Percentiles rank a stretch among this genome's conserved stretches.
Conservation (phyloP, 2,113 vertebrate species). For the Sarotherodon lohbergeri region DNA sequence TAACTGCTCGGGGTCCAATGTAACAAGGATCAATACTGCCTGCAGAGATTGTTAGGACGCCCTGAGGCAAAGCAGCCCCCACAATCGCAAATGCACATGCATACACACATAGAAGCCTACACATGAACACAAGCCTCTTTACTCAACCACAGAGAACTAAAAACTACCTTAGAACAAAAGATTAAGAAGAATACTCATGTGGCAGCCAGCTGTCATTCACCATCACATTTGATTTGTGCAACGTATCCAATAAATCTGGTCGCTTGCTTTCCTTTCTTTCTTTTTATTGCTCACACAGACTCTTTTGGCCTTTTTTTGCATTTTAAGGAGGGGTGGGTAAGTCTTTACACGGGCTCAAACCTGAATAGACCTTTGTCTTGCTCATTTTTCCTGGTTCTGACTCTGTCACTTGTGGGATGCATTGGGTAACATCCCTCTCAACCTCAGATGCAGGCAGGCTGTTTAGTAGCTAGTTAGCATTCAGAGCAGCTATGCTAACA, state of each 20-base stretch:
- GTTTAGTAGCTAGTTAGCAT: constrained; percentile 48
- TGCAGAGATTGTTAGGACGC: background rate
- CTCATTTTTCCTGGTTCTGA: constrained; percentile 88
- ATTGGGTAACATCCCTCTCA: constrained; percentile 79
- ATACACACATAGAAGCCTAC: background rate
- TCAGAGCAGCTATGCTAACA: constrained; percentile 81
- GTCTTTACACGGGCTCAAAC: constrained; percentile 78
- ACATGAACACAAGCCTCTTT: background rate
- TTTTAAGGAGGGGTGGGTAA: constrained; percentile 73
- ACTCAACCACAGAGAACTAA: background rate
- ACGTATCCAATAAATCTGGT: constrained; percentile 50
- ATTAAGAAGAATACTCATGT: constrained; percentile 22
- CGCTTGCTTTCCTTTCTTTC: constrained; percentile 68
- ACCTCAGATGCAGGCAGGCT: constrained; percentile 71
- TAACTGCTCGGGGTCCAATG: background rate
- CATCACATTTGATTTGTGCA: constrained; percentile 50
- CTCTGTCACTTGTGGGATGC: constrained; percentile 88
- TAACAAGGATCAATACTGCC: constrained; percentile 11
- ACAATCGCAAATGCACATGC: background rate
- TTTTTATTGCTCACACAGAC: constrained; percentile 55
- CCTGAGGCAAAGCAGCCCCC: constrained; percentile 4
- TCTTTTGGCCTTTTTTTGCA: constrained; percentile 49
- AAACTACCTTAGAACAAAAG: constrained; percentile 8
- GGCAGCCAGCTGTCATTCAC: constrained; percentile 84
- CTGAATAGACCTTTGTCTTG: constrained; percentile 96